Evolutionary conservation across 2,113 vertebrate genomes (phyloP).

Genomic region (Cacatua alba): DNA sequence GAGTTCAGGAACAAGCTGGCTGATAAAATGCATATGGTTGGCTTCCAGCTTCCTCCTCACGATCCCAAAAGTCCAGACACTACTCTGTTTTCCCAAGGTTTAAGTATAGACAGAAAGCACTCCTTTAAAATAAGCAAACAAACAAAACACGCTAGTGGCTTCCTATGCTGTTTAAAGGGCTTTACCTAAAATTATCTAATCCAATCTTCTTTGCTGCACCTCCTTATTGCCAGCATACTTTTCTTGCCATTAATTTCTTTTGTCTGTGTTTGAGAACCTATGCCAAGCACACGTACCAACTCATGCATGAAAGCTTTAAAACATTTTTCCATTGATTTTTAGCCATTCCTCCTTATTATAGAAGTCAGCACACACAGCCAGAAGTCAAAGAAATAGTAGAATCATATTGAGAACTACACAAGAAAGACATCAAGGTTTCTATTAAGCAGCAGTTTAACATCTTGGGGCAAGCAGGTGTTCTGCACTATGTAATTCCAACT

Average conservation of each 20-base stretch:
- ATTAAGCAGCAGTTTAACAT: slow-evolving; percentile 17
- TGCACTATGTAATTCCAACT: neutral
- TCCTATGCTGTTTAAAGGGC: neutral
- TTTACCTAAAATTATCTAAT: neutral
- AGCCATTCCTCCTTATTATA: slow-evolving; percentile 33
- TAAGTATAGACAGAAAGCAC: neutral
- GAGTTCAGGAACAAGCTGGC: slow-evolving; percentile 16
- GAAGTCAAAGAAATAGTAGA: slow-evolving; percentile 7
- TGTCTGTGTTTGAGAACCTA: neutral
- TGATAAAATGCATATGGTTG: neutral
- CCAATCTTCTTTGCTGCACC: neutral
- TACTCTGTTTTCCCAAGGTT: neutral
- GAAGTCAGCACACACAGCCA: slow-evolving; percentile 25
- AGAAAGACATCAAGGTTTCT: slow-evolving; percentile 34
- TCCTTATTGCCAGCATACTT: neutral
- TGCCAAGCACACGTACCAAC: slow-evolving; percentile 20
- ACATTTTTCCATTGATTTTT: slow-evolving; percentile 49
- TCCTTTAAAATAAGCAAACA: neutral
- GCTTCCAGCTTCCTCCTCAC: neutral
- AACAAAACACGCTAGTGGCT: neutral
- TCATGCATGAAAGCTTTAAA: slow-evolving; percentile 21
- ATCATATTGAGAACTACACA: slow-evolving; percentile 9
- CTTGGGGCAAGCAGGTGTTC: neutral
- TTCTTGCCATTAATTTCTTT: slow-evolving; percentile 33
- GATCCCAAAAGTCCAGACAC: neutral